phyloP scores from a whole-genome alignment of 2,797 vertebrate species.

The Lemur catta region DNA sequence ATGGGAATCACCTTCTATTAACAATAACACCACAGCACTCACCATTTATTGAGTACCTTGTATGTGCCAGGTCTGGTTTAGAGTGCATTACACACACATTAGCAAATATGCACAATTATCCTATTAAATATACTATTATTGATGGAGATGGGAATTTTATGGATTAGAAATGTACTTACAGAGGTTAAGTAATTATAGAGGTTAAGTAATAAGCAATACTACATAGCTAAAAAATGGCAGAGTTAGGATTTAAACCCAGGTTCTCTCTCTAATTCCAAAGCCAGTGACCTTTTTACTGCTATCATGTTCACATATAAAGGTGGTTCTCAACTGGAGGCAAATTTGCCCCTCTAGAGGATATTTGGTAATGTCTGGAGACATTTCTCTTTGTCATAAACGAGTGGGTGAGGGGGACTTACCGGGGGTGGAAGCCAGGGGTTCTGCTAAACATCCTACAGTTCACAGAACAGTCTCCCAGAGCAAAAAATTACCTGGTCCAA shows the following conservation, averaged over 20 bases:
- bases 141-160: neutral
- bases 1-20: neutral
- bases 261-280: slow-evolving; percentile 44
- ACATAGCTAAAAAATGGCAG: neutral
- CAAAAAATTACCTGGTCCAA: neutral
- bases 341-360: neutral
- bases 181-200: neutral
- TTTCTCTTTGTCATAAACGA: slow-evolving; percentile 2
- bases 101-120: neutral
- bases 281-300: neutral
- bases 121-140: neutral
- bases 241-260: slow-evolving; percentile 3
- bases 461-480: neutral
- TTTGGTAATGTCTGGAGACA: neutral
- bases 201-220: neutral
- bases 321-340: neutral
- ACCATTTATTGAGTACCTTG: neutral
- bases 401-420: neutral
- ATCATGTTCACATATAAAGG: neutral
- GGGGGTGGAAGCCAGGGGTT: neutral
- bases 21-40: neutral
- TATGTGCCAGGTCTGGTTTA: neutral
- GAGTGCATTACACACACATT: neutral
- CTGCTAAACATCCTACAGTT: neutral
- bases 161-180: neutral